Percentiles rank a stretch among this genome's conserved stretches.
Evolutionary conservation across 2,888 invertebrate genomes (phyloP).

Genomic region (Melieria crassipennis): DNA sequence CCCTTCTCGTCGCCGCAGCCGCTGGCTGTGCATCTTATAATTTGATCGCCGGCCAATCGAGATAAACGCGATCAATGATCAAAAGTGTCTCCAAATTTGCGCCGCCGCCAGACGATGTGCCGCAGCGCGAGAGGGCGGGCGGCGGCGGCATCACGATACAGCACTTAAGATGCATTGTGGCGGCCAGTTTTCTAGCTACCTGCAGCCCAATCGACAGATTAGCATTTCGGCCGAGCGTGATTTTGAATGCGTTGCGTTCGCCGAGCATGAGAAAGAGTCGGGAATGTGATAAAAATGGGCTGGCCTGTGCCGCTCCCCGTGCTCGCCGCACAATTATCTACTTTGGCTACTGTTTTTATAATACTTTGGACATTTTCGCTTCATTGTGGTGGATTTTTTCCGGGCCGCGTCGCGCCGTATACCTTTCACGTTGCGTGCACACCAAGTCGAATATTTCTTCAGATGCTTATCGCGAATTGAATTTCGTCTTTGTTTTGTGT

Average conservation of each 20-base stretch:
- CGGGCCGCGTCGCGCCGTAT: not conserved
- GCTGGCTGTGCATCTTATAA: not conserved
- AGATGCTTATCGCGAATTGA: conserved; percentile 36
- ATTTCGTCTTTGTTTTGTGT: conserved; percentile 18
- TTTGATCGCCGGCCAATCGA: conserved; percentile 17
- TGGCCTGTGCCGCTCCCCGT: not conserved
- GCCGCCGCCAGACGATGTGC: conserved; percentile 1
- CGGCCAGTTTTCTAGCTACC: no score
- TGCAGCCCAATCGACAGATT: no score
- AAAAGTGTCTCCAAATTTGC: conserved; percentile 36
- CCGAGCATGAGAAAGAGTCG: not conserved
- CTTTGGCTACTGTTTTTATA: conserved; percentile 20
- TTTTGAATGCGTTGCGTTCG: not conserved
- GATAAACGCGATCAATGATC: conserved; percentile 35
- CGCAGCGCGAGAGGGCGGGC: no score
- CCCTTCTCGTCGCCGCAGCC: not conserved
- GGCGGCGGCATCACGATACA: not conserved
- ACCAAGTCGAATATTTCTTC: conserved; percentile 27
- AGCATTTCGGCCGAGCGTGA: no score
- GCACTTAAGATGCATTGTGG: not conserved
- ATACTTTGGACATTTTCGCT: not conserved
- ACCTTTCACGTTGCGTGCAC: conserved; percentile 1
- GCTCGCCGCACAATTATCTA: conserved; percentile 18
- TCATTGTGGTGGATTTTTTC: not conserved
- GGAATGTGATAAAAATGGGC: not conserved